Evolutionary conservation across 2,888 invertebrate species (phyloP).

Genomic region (Aricia artaxerxes): DNA sequence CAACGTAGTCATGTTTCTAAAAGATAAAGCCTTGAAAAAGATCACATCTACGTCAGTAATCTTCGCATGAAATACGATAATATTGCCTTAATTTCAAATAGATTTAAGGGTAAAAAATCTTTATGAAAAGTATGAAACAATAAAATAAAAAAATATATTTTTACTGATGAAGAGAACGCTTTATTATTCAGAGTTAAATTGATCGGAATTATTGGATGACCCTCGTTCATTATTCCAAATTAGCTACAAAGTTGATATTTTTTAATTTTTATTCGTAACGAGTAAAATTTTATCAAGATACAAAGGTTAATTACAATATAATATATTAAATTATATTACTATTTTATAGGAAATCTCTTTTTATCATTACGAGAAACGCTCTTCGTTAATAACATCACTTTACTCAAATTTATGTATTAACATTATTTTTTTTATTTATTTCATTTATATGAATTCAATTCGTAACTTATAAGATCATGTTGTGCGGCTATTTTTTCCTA

Average conservation of each 20-base stretch:
- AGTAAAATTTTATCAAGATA: neutral
- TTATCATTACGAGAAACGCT: neutral
- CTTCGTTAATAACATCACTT: neutral
- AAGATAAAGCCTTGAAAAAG: neutral
- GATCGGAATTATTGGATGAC: slow-evolving; percentile 46
- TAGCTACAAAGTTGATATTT: neutral
- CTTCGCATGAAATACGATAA: neutral
- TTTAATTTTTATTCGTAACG: neutral
- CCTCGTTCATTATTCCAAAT: slow-evolving; percentile 42
- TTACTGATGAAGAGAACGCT: neutral
- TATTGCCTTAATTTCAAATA: neutral
- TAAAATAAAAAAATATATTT: neutral
- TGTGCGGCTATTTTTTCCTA: neutral
- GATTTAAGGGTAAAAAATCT: neutral
- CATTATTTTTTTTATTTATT: neutral
- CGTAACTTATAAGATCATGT: neutral
- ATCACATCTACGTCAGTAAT: neutral
- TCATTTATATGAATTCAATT: neutral
- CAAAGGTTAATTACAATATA: neutral
- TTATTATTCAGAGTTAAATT: slow-evolving; percentile 9
- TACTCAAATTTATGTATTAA: neutral
- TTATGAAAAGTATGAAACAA: neutral
- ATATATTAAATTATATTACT: neutral
- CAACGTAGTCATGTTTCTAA: neutral
- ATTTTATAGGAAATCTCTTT: neutral